phyloP scores from a whole-genome alignment of 2,888 invertebrate genomes.

The Ochropacha duplaris region DNA sequence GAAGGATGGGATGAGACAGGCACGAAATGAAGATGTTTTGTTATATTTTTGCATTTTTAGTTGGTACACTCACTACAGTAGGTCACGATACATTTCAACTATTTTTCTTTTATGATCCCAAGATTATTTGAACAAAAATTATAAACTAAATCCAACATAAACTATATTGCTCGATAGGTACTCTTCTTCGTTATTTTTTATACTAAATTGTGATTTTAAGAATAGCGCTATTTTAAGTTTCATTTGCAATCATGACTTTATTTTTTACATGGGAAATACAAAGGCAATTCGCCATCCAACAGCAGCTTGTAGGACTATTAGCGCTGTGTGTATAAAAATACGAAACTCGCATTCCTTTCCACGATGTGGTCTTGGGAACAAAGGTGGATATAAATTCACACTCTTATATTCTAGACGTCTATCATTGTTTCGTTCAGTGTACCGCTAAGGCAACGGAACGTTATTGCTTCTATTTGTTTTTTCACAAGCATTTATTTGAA shows the following conservation, averaged over 20 bases:
- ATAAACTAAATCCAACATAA: too few relatives aligned
- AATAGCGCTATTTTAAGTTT: too few relatives aligned
- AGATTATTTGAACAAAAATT: too few relatives aligned
- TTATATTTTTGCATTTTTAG: constrained; percentile 17
- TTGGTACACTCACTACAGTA: not conserved
- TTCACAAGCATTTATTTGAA: constrained; percentile 12
- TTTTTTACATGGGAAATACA: too few relatives aligned
- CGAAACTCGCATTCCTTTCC: constrained; percentile 41
- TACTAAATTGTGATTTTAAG: too few relatives aligned
- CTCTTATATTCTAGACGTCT: constrained; percentile 52
- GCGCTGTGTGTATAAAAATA: constrained; percentile 22
- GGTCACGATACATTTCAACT: too few relatives aligned
- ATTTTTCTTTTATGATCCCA: too few relatives aligned
- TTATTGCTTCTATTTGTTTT: constrained; percentile 17
- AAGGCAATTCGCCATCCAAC: not conserved
- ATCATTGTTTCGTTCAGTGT: constrained; percentile 42
- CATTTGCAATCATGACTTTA: too few relatives aligned
- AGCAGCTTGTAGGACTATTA: not conserved
- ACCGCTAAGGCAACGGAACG: constrained; percentile 17
- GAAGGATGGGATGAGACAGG: constrained; percentile 8
- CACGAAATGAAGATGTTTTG: constrained; percentile 10
- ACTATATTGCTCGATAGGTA: too few relatives aligned
- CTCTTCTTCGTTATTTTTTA: too few relatives aligned
- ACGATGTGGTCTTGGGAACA: constrained; percentile 40
- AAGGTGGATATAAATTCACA: constrained; percentile 55